Base-by-base conservation (phyloP, 2,113 vertebrate genomes). In the Poeciliopsis turrubarensis region DNA sequence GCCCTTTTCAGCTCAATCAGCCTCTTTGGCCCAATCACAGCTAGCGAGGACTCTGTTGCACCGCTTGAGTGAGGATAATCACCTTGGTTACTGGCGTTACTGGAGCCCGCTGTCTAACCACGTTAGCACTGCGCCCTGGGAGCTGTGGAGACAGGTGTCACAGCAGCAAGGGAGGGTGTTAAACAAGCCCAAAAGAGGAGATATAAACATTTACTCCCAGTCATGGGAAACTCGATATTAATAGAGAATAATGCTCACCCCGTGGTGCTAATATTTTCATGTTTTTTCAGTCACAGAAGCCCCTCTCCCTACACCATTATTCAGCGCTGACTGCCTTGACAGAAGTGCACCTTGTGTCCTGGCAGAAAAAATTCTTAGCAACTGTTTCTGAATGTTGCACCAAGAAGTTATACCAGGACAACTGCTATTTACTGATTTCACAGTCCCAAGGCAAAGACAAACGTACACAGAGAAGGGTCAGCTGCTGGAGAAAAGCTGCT, bases 1-100 rank as follows among this genome's bases (percentile, higher is more conserved):
- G 85, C 79, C 89, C 92, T 85, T 92, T 92, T 87, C 81, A 80
- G 85, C 81, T 88, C 88, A 89, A 93, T 92, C 89, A 87, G 82
- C 68, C 78, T 75, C 87, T 85, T 77, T 89, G 81, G 30, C 84
- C 86, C 89, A 92, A 90, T 89, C 90, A 86, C 69, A 22, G 75
- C 81, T 31, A 54, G 81, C 64, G 83, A 87, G 80, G 80, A 82
- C 75, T 86, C 61, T 32, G 26, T 71, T 73, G 63, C 74, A 47
- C 80, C n/a, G 68, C 69, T 80, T 86, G 81, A 91, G 81, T 73
- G 78, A 51, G 81, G 87, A 88, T 91, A 91, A 92, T 92, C 90
- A 91, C 91, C 85, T 83, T 77, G 86, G 90, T 90, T 91, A 91
- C 91, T 60, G 13, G 78, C 32, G 62, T 82, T 87, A 86, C 86